Base-by-base conservation (phyloP, 2,888 invertebrate species). In the Trisateles emortualis region DNA sequence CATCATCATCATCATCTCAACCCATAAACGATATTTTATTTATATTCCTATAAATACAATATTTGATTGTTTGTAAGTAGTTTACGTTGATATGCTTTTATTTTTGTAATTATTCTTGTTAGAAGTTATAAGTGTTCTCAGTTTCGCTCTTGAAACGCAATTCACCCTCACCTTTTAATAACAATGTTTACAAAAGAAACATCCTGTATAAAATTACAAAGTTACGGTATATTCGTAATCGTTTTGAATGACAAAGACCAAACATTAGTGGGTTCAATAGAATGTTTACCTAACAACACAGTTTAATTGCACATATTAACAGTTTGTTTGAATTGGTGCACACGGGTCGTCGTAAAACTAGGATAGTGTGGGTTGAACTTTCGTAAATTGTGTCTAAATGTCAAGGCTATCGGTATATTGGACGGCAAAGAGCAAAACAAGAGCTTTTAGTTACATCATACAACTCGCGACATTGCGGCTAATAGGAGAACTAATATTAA, bases 361-460 rank as follows among this genome's bases (percentile, higher is more conserved):
- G 8, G 3, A 10, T 4, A 14, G 49, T 42, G 54, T 44, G 44
- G 42, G 45, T 40, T 49, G 52, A 52, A 58, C 54, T 53, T 40
- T 36, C 39, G 54, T 48, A 39, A 55, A 63, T 38, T 11, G 36
- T 11, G 16, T 32, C 17, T 11, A 55, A 74, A 74, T 64, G 73
- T 72, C 75, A 72, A 74, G 61, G 63, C 2, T 49, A 50, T 19
- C 43, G 38, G 30, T 42, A 35, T 36, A 43, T 17, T 50, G 26
- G 35, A 39, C 36, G 1, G 41, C 5, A 52, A 42, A 33, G 1
- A 14, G 14, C 14, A 33, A 33, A 8, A 8, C 8, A 26, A 26
- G 8, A 8, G 9, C 8, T 26, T 1, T 8, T 19, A 26, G 8
- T 6, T 26, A 26, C 9, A 8, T 8, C 9, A 26, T 8, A 26